Evolutionary conservation across 2,797 vertebrate genomes (phyloP), one percentile per base, ranked within the genome.

Genomic region (Sebastes matsubarae): DNA sequence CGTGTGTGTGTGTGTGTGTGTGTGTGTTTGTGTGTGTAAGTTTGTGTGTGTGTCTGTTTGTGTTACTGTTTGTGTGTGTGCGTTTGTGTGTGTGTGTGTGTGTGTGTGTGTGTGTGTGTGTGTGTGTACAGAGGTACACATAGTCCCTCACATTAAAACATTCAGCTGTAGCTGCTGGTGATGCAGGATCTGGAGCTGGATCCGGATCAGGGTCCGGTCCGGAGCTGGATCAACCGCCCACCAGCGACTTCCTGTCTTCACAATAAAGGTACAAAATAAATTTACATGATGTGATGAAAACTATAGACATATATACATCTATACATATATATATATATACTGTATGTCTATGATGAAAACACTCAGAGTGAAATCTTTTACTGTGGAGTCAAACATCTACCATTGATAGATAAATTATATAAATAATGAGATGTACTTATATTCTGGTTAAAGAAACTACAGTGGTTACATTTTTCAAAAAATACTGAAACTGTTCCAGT

Each of bases 201-300:
- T 58, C 80, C 75, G 71, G 83, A 67, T 38, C 22, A 25, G 24
- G 6, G 22, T 54, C 55, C 24, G 13, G 55, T 18, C 57, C 59
- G 75, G 83, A 79, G 20, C 61, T 46, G 29, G 27, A 75, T 36
- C 25, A 34, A 52, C 61, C 46, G 8, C 65, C 58, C 60, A 22
- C 80, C 58, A 27, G 1, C 8, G 0, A 73, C 58, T 87, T 91
- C 80, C 80, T 27, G 68, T 74, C 12, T 90, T 85, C 86, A 90
- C 1, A 84, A 85, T 89, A 88, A 92, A 88, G 0, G 65, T 13
- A 4, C 14, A 1, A 22, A 38, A 64, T 16, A 52, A 6, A 64
- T 42, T 2, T 0, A 20, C 5, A n/a, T 27, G 14, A 42, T 3
- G 10, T 18, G 8, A 61, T n/a, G 10, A 29, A 58, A 55, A 74